These are phyloP conservation scores for Crotalus helleri DNA, from an alignment of 2,113 vertebrate genomes.

Conservation along the genomic window DNA sequence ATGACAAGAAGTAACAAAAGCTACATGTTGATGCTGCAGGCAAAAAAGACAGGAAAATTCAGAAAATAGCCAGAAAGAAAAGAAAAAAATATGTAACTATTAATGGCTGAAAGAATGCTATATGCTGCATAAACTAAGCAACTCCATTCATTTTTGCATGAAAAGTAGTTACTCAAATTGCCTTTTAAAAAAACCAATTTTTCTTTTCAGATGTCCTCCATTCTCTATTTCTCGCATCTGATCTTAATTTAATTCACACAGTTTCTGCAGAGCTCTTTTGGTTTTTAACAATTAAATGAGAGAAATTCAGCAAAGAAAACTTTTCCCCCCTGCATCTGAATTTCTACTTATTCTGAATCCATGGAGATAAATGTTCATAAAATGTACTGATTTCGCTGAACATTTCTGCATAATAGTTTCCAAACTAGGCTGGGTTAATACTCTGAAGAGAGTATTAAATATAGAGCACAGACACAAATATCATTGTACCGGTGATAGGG, in stretches of 20 bases:
- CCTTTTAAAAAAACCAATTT: not conserved
- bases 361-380: not conserved
- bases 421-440: not conserved
- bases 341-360: not conserved
- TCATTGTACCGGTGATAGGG: not conserved
- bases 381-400: not conserved
- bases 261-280: not conserved
- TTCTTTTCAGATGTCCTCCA: not conserved
- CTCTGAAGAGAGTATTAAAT: not conserved
- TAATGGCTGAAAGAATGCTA: not conserved
- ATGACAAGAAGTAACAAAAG: not conserved
- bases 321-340: not conserved
- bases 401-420: not conserved
- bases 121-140: rapidly evolving
- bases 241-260: not conserved
- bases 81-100: not conserved
- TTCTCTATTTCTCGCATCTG: not conserved
- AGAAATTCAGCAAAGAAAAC: not conserved
- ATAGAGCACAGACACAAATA: not conserved
- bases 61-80: not conserved
- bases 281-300: not conserved
- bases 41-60: not conserved
- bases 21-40: not conserved
- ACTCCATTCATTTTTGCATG: not conserved
- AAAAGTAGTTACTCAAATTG: not conserved